Evolutionary conservation across 1,140 invertebrate genomes (phyloP), one percentile per base, ranked within the genome.

Genomic region (Adelges cooleyi): DNA sequence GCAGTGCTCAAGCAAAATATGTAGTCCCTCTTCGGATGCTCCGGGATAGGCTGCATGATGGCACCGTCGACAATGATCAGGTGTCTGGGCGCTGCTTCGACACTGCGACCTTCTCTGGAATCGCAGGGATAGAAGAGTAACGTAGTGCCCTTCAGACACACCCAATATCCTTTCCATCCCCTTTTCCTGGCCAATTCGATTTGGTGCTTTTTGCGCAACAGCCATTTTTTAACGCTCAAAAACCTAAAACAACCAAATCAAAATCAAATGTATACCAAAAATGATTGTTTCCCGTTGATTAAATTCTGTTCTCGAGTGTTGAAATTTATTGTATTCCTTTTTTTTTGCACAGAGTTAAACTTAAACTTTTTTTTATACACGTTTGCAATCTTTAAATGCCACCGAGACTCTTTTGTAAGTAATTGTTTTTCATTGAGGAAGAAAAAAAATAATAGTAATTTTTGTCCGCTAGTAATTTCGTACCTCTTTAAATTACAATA

Each of bases 121-220:
- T 95, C 92, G 75, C 93, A 95, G 2, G 92, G 92, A 77, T 96
- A 97, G 77, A 98, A 98, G 22, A 97, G 82, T 20, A 98, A 80
- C 18, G 93, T 96, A 13, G 94, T 97, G 65, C 95, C 95, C 75
- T 97, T 97, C 56, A 98, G 80, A 76, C 92, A 95, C 11, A 97
- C 93, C 93, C 94, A 98, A 77, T 98, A 98, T 51, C 91, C 90
- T 77, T 96, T 96, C 95, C 95, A 98, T 66, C 92, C 92, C 42
- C 94, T 82, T 75, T 95, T 94, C 18, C 92, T 82, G 3, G 94
- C 94, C 74, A 97, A 77, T 75, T 98, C 94, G 69, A 97, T 90
- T 77, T 96, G 92, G 76, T 94, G 90, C 76, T 95, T 95, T 77
- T 95, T 95, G 68, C 94, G 84, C 67, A 97, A 78, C 69, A 98